phyloP scores from a whole-genome alignment of 53 echinoderm and acorn worm genomes.

The Apostichopus leukothele region DNA sequence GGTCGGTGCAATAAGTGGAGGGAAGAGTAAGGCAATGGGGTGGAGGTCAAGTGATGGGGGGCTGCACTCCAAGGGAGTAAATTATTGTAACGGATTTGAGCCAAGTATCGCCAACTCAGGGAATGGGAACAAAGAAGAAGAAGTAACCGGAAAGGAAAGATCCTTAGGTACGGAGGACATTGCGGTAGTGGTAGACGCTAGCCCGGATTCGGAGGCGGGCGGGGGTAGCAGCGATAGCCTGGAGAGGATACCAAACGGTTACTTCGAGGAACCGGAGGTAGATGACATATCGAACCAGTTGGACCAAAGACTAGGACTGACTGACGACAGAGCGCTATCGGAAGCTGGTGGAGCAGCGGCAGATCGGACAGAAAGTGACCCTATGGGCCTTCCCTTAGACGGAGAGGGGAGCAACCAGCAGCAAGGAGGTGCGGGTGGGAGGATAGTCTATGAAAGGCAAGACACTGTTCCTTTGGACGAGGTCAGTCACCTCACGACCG shows the following conservation, averaged over 20 bases:
- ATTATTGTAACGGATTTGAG: slow-evolving; percentile 16
- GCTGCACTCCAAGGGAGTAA: not conserved
- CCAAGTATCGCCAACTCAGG: not conserved
- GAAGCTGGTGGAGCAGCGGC: not conserved
- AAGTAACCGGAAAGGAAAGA: not conserved
- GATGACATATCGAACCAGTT: slow-evolving; percentile 7
- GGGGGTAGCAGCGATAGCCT: slow-evolving; percentile 25
- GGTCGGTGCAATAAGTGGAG: slow-evolving; percentile 21
- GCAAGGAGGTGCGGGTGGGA: not conserved
- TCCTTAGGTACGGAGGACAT: slow-evolving; percentile 27
- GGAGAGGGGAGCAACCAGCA: not conserved
- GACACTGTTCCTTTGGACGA: slow-evolving; percentile 38
- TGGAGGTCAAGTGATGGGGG: not conserved
- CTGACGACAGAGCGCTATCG: not conserved
- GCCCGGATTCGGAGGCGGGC: not conserved
- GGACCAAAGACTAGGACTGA: not conserved
- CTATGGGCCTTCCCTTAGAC: slow-evolving; percentile 5
- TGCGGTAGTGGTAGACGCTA: slow-evolving; percentile 12
- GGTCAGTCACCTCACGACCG: not conserved
- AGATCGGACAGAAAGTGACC: slow-evolving; percentile 42
- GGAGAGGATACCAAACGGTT: slow-evolving; percentile 37
- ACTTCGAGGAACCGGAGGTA: slow-evolving; percentile 31
- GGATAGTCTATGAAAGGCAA: slow-evolving; percentile 9
- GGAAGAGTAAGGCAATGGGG: not conserved
- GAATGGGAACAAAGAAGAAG: not conserved